A percentile compares a stretch with the other conserved stretches of the same genome.
phyloP scores from a whole-genome alignment of 2,797 vertebrate genomes.

The Delichon dasypus region DNA sequence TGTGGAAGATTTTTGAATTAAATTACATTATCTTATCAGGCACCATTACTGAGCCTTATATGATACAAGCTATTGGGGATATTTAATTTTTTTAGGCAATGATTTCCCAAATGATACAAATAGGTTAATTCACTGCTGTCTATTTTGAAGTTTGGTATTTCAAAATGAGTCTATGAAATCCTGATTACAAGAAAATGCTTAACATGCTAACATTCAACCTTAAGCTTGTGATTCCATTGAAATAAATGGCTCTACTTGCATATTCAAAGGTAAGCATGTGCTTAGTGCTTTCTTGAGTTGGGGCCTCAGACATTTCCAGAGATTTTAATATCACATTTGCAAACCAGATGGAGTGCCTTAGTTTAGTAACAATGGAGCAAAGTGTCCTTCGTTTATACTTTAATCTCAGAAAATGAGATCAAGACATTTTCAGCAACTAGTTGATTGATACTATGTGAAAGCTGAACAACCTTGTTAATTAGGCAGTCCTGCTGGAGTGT shows the following conservation, averaged over 20 bases:
- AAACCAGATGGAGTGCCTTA: slow-evolving; percentile 73
- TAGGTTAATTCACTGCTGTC: neutral
- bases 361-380: slow-evolving; percentile 71
- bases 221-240: neutral
- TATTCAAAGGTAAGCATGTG: slow-evolving; percentile 28
- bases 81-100: neutral
- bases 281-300: neutral
- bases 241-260: neutral
- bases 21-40: slow-evolving; percentile 25
- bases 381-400: slow-evolving; percentile 68
- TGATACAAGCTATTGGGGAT: neutral
- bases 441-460: slow-evolving; percentile 71
- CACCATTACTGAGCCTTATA: neutral
- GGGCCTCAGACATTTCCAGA: slow-evolving; percentile 40
- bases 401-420: slow-evolving; percentile 75
- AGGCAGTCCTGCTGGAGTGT: slow-evolving; percentile 45
- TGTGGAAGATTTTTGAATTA: neutral
- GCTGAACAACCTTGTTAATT: slow-evolving; percentile 67
- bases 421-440: slow-evolving; percentile 65
- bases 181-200: neutral
- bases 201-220: neutral
- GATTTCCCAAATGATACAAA: neutral
- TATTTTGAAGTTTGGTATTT: neutral
- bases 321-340: slow-evolving; percentile 65
- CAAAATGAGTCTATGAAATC: neutral